Evolutionary conservation across 2,888 invertebrate genomes (phyloP).

Genomic region (Ophion costatus): DNA sequence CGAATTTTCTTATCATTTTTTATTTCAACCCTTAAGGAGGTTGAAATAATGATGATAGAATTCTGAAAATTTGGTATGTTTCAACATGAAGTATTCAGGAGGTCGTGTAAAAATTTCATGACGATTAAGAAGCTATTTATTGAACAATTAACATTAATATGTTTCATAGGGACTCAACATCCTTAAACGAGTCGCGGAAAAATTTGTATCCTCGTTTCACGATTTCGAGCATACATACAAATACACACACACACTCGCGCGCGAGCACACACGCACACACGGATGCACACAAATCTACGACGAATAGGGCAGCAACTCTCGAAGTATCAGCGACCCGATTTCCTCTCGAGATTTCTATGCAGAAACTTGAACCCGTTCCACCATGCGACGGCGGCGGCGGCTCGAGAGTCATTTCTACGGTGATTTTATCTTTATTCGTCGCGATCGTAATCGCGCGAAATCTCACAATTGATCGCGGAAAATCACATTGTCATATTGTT

Average conservation of each 20-base stretch:
- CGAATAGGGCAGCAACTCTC: constrained; percentile 26
- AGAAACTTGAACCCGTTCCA: constrained; percentile 56
- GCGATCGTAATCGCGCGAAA: constrained; percentile 28
- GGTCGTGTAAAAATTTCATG: too few species aligned
- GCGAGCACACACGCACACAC: too few species aligned
- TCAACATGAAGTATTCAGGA: too few species aligned
- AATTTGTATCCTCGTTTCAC: constrained; percentile 10
- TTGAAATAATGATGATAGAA: too few species aligned
- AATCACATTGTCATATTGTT: neutral
- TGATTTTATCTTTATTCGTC: neutral
- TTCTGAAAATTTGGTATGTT: too few species aligned
- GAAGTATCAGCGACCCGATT: constrained; percentile 51
- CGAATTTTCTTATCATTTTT: too few species aligned
- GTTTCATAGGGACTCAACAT: too few species aligned
- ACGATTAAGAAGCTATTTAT: too few species aligned
- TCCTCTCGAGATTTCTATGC: constrained; percentile 54
- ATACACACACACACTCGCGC: too few species aligned
- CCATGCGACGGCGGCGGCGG: too few species aligned
- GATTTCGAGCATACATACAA: constrained; percentile 2
- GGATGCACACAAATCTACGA: neutral
- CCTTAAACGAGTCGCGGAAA: constrained; percentile 35
- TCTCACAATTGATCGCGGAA: constrained; percentile 26
- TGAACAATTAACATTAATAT: too few species aligned
- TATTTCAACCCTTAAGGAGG: too few species aligned
- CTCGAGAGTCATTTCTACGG: constrained; percentile 15